Conservation (phyloP, 2,797 vertebrate species). For the Pseudochirops cupreus region DNA sequence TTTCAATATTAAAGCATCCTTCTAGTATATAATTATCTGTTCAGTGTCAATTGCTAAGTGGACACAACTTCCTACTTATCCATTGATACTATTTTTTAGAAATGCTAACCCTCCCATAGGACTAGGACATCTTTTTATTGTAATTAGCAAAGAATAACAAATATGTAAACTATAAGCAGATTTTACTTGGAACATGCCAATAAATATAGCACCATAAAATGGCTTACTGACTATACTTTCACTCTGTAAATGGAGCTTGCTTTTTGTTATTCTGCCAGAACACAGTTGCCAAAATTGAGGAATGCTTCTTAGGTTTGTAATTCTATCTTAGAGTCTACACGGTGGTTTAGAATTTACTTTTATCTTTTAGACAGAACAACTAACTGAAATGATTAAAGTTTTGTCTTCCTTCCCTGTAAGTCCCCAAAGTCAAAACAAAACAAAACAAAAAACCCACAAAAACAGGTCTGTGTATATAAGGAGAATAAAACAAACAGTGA, state of each 20-base stretch:
- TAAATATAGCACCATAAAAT: constrained; percentile 76
- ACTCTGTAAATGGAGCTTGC: constrained; percentile 74
- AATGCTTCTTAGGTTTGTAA: constrained; percentile 49
- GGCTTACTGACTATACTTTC: constrained; percentile 75
- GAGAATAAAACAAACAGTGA: constrained; percentile 82
- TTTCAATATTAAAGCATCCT: neutral
- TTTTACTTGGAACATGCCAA: constrained; percentile 78
- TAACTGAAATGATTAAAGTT: constrained; percentile 74
- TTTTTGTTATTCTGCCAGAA: constrained; percentile 73
- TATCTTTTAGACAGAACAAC: constrained; percentile 64
- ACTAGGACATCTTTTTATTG: constrained; percentile 68
- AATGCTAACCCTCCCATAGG: constrained; percentile 53
- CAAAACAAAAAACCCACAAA: constrained; percentile 75
- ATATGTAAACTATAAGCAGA: constrained; percentile 79
- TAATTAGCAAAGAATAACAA: constrained; percentile 77
- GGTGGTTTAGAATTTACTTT: constrained; percentile 71
- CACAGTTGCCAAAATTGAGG: constrained; percentile 71
- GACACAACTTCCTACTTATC: neutral
- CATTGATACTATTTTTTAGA: constrained; percentile 37
- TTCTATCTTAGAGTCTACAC: constrained; percentile 9
- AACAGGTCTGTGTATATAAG: constrained; percentile 71
- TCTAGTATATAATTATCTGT: neutral
- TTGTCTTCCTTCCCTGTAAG: constrained; percentile 66
- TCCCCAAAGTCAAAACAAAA: constrained; percentile 72
- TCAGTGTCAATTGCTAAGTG: neutral